These are phyloP conservation scores for Bombycilla garrulus DNA, from an alignment of 2,113 vertebrate genomes.

Conservation along the genomic window DNA sequence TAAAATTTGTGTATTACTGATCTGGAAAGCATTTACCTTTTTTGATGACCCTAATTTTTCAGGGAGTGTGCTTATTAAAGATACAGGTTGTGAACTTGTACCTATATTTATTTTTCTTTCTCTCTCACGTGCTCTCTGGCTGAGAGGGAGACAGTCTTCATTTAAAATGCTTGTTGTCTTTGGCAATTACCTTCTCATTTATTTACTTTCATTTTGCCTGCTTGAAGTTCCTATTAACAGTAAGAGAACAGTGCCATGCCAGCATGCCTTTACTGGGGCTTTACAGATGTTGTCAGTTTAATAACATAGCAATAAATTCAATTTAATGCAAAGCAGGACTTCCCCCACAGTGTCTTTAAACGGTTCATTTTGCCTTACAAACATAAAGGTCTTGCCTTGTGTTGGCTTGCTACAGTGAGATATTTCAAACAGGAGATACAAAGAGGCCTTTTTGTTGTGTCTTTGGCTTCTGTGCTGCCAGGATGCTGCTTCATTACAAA, in stretches of 20 bases:
- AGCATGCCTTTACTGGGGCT: neutral
- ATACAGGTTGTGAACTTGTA: neutral
- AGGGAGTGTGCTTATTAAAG: neutral
- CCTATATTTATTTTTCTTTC: neutral
- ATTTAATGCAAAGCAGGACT: conserved; percentile 20
- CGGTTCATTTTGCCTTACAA: neutral
- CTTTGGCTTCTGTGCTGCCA: neutral
- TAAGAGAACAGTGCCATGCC: neutral
- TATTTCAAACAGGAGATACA: neutral
- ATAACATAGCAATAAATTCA: neutral
- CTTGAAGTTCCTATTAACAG: neutral
- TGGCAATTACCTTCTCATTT: neutral
- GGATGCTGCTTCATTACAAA: neutral
- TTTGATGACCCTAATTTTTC: neutral
- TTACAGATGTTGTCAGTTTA: conserved; percentile 17
- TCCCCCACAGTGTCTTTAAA: neutral
- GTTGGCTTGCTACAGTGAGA: neutral
- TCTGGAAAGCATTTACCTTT: neutral
- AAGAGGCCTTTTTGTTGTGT: neutral
- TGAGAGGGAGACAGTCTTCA: neutral
- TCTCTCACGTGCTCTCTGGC: neutral
- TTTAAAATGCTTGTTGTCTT: neutral
- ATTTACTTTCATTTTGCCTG: neutral
- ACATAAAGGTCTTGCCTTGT: neutral
- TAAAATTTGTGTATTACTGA: neutral